Evolutionary conservation across 2,888 invertebrate species (phyloP).

Genomic region (Amiota communis): DNA sequence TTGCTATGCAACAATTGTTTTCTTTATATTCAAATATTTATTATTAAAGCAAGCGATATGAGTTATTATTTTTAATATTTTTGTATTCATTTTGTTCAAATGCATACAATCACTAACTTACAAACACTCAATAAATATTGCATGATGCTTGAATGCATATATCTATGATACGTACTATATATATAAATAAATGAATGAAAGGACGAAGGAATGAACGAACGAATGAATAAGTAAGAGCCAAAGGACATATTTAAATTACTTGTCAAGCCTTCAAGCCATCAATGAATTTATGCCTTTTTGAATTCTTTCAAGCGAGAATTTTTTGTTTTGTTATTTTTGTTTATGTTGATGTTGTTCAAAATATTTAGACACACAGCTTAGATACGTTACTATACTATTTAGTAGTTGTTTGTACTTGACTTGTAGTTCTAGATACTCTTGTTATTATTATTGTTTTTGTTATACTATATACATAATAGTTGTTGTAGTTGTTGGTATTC

Average conservation of each 20-base stretch:
- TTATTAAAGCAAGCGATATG: too few species aligned
- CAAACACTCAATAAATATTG: neutral
- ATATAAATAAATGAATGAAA: neutral
- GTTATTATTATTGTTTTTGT: too few species aligned
- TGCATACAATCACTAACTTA: neutral
- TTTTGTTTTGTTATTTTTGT: too few species aligned
- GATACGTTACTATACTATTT: too few species aligned
- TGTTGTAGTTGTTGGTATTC: too few species aligned
- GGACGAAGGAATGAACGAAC: neutral
- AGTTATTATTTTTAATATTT: too few species aligned
- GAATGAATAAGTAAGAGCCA: neutral
- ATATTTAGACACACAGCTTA: too few species aligned
- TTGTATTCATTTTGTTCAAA: too few species aligned
- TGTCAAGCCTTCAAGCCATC: neutral
- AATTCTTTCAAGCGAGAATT: neutral
- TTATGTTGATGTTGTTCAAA: too few species aligned
- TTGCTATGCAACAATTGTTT: conserved; percentile 1
- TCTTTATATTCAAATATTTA: neutral
- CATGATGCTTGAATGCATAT: neutral
- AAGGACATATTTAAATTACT: conserved; percentile 10
- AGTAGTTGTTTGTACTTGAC: too few species aligned
- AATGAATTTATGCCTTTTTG: conserved; percentile 10
- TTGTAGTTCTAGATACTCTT: too few species aligned
- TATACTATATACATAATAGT: too few species aligned
- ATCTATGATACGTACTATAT: neutral